These are phyloP conservation scores for Rhinichthys klamathensis DNA, from an alignment of 2,113 vertebrate species.

Conservation along the genomic window DNA sequence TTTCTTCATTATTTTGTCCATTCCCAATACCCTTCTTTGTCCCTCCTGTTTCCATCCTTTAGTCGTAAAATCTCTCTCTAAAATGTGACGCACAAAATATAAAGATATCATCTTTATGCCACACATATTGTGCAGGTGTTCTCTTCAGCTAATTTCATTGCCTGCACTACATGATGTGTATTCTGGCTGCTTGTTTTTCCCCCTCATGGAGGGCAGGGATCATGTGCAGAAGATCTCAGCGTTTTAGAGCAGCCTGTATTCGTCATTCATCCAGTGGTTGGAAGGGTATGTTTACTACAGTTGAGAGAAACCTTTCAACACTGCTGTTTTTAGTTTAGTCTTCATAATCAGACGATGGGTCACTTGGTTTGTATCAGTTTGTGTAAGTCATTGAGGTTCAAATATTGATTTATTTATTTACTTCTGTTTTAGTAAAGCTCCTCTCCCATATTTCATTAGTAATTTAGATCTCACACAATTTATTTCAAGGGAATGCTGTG, in stretches of 20 bases:
- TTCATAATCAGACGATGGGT: not conserved
- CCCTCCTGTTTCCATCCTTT: not conserved
- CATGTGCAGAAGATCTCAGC: not conserved
- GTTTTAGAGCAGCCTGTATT: not conserved
- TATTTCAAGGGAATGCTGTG: slow-evolving; percentile 18
- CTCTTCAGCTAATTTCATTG: not conserved
- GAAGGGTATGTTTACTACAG: not conserved
- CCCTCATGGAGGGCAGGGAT: not conserved
- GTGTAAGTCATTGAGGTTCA: not conserved
- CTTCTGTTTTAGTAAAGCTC: not conserved
- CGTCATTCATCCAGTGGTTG: not conserved
- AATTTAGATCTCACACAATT: not conserved
- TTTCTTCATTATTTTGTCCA: slow-evolving; percentile 14
- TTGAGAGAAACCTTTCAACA: slow-evolving; percentile 16
- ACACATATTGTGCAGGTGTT: not conserved
- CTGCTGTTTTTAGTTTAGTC: slow-evolving; percentile 12
- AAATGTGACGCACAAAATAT: not conserved
- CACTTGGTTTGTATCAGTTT: not conserved
- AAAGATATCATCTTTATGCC: not conserved
- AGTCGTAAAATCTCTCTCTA: not conserved
- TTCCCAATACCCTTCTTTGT: slow-evolving; percentile 12
- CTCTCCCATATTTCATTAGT: not conserved
- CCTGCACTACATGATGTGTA: not conserved
- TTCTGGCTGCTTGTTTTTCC: not conserved
- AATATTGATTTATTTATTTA: slow-evolving; percentile 14